Base-by-base conservation (phyloP, 2,797 vertebrate genomes). In the Coranthus polyacanthus region DNA sequence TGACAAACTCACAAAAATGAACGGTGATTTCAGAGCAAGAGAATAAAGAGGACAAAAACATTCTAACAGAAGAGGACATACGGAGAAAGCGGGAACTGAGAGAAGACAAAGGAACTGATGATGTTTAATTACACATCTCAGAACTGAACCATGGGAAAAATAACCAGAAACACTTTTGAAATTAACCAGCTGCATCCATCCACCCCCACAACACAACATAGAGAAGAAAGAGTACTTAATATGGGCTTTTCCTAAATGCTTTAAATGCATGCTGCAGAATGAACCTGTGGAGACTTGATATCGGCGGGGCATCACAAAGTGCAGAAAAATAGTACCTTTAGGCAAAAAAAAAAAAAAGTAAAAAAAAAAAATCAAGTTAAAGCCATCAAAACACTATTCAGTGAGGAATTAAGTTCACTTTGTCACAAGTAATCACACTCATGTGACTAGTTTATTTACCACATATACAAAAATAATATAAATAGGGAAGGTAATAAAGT, bases 341-440 rank as follows among this genome's bases (percentile, higher is more conserved):
- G 45, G 70, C 38, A 0, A 75, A 80, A 78, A 64, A 26, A 50
- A 65, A 62, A 45, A 29, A 5, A 22, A 22, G 15, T n/a, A n/a
- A n/a, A n/a, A n/a, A n/a, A n/a, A 36, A 8, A 53, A 79, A 76
- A 60, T 77, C 54, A 57, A 64, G 58, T 76, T 76, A 60, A 71
- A 68, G 54, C 37, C 41, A 73, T 76, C 59, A 54, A 72, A 66
- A 58, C 16, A 57, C 39, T 22, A 63, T 70, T 73, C 52, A 69
- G 16, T 50, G 10, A 24, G 39, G 47, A 62, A 57, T 68, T 36
- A 59, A 68, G 46, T 69, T 62, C 11, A 61, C 46, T 32, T 51
- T 69, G 53, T 75, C 70, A 75, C 12, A 68, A 29, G 58, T 26
- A 67, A 69, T 86, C 54, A 36, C 6, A 34, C 18, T 20, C 32